A percentile compares a stretch with the other conserved stretches of the same genome.
Evolutionary conservation across 2,888 invertebrate genomes (phyloP).

Genomic region (Plagodis dolabraria): DNA sequence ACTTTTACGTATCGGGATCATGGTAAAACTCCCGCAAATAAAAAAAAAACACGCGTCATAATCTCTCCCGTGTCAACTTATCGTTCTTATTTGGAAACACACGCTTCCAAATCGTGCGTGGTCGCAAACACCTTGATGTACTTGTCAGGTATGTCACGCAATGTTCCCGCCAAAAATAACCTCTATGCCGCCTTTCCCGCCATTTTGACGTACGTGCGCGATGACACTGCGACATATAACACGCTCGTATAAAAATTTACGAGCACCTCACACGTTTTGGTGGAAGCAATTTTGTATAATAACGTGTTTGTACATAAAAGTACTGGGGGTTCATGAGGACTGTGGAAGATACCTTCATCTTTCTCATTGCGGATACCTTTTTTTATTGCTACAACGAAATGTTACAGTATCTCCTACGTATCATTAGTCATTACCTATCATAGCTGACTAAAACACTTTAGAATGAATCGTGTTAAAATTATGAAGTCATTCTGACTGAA

Average conservation of each 20-base stretch:
- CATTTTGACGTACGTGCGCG: constrained; percentile 50
- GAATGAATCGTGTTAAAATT: too few species aligned
- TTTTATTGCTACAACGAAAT: not conserved
- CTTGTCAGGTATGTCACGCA: constrained; percentile 66
- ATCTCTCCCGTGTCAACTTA: constrained; percentile 43
- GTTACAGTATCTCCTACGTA: too few species aligned
- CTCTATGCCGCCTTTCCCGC: constrained; percentile 48
- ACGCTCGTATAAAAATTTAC: constrained; percentile 72
- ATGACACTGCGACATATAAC: constrained; percentile 61
- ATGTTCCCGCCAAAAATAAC: constrained; percentile 61
- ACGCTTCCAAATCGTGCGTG: constrained; percentile 66
- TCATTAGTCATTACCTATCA: too few species aligned
- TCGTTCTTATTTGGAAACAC: constrained; percentile 50
- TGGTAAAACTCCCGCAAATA: constrained; percentile 29
- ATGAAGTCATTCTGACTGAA: too few species aligned
- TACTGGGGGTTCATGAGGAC: constrained; percentile 7
- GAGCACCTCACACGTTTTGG: constrained; percentile 61
- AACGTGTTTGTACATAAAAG: constrained; percentile 32
- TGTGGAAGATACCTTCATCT: not conserved
- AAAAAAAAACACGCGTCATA: constrained; percentile 31
- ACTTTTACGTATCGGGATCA: constrained; percentile 11
- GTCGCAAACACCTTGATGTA: constrained; percentile 51
- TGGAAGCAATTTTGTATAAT: constrained; percentile 39
- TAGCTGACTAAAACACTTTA: too few species aligned
- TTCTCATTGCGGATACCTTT: not conserved